phyloP scores from a whole-genome alignment of 2,888 invertebrate species.

The Epiblema foenella region DNA sequence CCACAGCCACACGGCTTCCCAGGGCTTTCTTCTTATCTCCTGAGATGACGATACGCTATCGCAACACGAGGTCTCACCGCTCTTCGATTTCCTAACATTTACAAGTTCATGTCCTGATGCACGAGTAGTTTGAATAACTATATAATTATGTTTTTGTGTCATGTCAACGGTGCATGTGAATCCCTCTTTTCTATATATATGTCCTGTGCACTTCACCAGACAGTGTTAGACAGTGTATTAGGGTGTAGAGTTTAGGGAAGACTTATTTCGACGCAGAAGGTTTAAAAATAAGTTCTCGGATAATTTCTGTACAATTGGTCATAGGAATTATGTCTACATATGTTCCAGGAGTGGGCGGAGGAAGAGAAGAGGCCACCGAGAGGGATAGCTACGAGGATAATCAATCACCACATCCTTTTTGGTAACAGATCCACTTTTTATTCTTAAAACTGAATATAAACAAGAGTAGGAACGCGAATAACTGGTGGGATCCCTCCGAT shows the following conservation, averaged over 20 bases:
- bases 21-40: conserved; percentile 14
- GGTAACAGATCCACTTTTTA: conserved; percentile 58
- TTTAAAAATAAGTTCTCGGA: neutral
- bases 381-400: conserved; percentile 83
- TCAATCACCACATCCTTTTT: conserved; percentile 83
- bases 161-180: conserved; percentile 28
- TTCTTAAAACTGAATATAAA: too few species aligned
- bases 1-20: conserved; percentile 46
- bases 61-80: neutral
- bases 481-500: too few species aligned
- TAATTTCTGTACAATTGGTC: neutral
- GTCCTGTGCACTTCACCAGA: conserved; percentile 1
- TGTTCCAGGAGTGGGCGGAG: conserved; percentile 80
- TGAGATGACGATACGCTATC: conserved; percentile 14
- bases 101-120: conserved; percentile 25
- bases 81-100: conserved; percentile 4
- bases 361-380: conserved; percentile 82
- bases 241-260: neutral
- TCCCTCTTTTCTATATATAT: conserved; percentile 2
- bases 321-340: conserved; percentile 16
- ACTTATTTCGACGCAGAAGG: neutral
- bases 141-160: conserved; percentile 16
- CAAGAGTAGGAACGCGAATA: too few species aligned
- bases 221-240: conserved; percentile 4
- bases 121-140: conserved; percentile 30